phyloP scores from a whole-genome alignment of 2,113 vertebrate genomes.

The Chlorodrepanis virens region DNA sequence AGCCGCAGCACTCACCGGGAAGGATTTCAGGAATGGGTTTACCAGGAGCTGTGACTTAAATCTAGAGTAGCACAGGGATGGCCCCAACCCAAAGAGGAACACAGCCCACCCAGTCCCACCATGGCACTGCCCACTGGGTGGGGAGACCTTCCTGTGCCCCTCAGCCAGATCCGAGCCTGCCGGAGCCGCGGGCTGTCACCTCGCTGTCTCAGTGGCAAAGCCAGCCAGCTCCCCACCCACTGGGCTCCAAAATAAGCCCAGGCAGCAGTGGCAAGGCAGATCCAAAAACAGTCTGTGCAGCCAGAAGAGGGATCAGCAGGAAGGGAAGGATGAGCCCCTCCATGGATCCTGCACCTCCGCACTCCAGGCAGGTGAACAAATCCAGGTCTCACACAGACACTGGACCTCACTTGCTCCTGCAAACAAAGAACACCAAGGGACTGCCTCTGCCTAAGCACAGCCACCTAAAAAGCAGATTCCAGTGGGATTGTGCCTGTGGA shows the following conservation, averaged over 20 bases:
- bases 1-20: neutral
- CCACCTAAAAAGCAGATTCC: neutral
- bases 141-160: neutral
- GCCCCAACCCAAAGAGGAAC: neutral
- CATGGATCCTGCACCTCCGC: rapidly evolving
- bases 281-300: neutral
- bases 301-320: neutral
- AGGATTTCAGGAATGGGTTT: neutral
- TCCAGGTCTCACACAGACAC: neutral
- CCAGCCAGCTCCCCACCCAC: constrained; percentile 34
- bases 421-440: neutral
- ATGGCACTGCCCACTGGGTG: rapidly evolving
- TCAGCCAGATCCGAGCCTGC: rapidly evolving
- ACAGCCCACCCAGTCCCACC: neutral
- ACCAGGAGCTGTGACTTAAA: neutral
- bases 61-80: neutral
- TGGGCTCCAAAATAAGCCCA: neutral
- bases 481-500: neutral
- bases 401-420: neutral
- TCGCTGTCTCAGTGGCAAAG: neutral
- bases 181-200: neutral
- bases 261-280: neutral
- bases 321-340: neutral
- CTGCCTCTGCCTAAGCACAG: neutral
- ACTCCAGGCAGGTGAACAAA: rapidly evolving